These are phyloP conservation scores for Antedon mediterranea DNA, from an alignment of 53 echinoderm and acorn worm genomes.

Conservation along the genomic window DNA sequence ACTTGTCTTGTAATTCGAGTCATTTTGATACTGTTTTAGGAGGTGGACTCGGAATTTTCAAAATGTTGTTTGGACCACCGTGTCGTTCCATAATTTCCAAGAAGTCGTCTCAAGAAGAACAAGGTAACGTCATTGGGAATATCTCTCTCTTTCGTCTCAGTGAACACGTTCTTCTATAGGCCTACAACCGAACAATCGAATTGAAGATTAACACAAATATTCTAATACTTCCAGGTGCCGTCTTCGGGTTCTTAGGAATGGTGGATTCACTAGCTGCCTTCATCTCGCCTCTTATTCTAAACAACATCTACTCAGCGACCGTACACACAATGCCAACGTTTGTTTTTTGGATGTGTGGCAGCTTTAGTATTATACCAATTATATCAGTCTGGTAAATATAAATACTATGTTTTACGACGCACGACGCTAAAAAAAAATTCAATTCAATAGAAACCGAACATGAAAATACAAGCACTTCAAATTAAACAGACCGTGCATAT, in stretches of 20 bases:
- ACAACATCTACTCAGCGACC: slow-evolving; percentile 32
- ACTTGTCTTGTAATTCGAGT: background rate
- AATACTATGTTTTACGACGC: background rate
- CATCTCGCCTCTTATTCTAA: slow-evolving; percentile 18
- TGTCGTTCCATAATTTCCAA: background rate
- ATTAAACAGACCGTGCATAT: no score
- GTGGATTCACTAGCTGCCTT: slow-evolving; percentile 14
- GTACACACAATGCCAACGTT: slow-evolving; percentile 26
- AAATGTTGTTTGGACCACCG: background rate
- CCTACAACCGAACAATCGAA: no score
- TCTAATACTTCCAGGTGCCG: slow-evolving; percentile 16
- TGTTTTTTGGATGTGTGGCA: slow-evolving; percentile 9
- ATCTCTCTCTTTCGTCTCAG: no score
- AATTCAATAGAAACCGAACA: no score
- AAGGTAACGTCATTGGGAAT: background rate
- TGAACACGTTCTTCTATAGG: no score
- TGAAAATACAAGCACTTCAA: no score
- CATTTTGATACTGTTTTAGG: background rate
- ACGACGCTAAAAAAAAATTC: no score
- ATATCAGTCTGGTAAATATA: background rate
- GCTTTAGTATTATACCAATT: background rate
- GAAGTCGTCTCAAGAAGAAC: background rate
- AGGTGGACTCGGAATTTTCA: background rate
- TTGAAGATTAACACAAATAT: no score
- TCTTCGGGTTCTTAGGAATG: slow-evolving; percentile 38